Conservation (phyloP, 2,888 invertebrate genomes). For the Cosmia trapezina region DNA sequence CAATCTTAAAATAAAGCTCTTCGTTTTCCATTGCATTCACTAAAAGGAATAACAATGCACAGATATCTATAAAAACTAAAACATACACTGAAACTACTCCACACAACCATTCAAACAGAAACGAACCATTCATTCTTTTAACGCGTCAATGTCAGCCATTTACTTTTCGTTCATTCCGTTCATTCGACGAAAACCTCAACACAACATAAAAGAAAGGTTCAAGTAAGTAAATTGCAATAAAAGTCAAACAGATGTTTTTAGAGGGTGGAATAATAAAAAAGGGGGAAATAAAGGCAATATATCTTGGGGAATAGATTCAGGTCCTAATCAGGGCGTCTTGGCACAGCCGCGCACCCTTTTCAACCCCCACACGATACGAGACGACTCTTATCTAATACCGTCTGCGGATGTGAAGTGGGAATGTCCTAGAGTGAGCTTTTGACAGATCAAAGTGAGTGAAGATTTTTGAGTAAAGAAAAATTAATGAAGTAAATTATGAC, state of each 20-base stretch:
- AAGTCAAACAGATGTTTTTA: constrained; percentile 69
- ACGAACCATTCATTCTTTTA: constrained; percentile 54
- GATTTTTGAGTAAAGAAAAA: not conserved
- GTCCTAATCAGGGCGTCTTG: constrained; percentile 68
- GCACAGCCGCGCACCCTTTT: constrained; percentile 67
- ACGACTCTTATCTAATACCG: constrained; percentile 60
- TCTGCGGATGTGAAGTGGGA: constrained; percentile 31
- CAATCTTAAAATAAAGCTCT: constrained; percentile 1
- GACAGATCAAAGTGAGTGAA: constrained; percentile 2
- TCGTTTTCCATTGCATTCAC: not conserved
- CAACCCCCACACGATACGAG: constrained; percentile 67
- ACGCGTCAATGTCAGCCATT: constrained; percentile 54
- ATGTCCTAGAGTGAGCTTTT: constrained; percentile 34
- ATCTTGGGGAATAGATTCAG: constrained; percentile 70
- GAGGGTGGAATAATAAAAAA: constrained; percentile 66
- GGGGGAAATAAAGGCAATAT: constrained; percentile 67
- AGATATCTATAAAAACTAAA: constrained; percentile 24
- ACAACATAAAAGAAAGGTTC: constrained; percentile 54
- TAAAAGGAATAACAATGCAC: constrained; percentile 12
- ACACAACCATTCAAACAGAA: constrained; percentile 18
- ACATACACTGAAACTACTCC: constrained; percentile 20
- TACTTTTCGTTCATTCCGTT: constrained; percentile 46
- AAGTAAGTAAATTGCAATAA: constrained; percentile 67
- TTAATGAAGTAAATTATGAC: not conserved
- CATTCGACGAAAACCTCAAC: constrained; percentile 57